A percentile compares a stretch with the other conserved stretches of the same genome.
phyloP scores from a whole-genome alignment of 2,797 vertebrate species.

The Varecia variegata region DNA sequence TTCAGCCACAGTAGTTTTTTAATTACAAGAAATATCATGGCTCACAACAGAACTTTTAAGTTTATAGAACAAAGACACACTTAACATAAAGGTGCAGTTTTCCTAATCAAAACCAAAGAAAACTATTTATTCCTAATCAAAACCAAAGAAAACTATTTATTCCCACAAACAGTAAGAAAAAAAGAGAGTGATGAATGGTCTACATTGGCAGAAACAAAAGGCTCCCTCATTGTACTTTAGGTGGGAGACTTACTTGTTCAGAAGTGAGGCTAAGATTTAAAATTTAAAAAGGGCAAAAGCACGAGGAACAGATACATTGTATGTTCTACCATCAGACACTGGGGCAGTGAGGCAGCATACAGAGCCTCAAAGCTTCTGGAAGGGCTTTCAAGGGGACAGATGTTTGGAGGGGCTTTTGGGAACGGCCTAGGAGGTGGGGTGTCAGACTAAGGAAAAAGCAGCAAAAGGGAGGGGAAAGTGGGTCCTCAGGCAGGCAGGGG shows the following conservation, averaged over 20 bases:
- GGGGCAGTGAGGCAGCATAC: not conserved
- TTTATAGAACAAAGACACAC: not conserved
- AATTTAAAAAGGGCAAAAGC: not conserved
- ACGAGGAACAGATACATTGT: not conserved
- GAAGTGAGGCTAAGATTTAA: not conserved
- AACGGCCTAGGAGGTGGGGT: not conserved
- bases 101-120: slow-evolving; percentile 8
- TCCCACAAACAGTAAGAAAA: slow-evolving; percentile 8
- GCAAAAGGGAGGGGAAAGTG: not conserved
- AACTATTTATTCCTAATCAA: not conserved
- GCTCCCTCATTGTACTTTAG: not conserved
- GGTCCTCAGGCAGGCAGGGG: not conserved
- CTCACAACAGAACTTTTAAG: not conserved
- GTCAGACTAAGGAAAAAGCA: not conserved
- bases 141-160: slow-evolving; percentile 8
- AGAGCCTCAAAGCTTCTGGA: not conserved
- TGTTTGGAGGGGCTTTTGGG: not conserved
- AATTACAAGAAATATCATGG: not conserved
- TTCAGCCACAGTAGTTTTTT: not conserved
- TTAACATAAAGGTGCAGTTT: not conserved
- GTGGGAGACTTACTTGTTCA: not conserved
- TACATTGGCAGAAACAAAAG: not conserved
- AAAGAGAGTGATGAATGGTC: not conserved
- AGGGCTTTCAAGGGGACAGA: not conserved
- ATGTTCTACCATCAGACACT: not conserved